Evolutionary conservation across 2,888 invertebrate species (phyloP), one percentile per base, ranked within the genome.

Genomic region (Atrina japonica): DNA sequence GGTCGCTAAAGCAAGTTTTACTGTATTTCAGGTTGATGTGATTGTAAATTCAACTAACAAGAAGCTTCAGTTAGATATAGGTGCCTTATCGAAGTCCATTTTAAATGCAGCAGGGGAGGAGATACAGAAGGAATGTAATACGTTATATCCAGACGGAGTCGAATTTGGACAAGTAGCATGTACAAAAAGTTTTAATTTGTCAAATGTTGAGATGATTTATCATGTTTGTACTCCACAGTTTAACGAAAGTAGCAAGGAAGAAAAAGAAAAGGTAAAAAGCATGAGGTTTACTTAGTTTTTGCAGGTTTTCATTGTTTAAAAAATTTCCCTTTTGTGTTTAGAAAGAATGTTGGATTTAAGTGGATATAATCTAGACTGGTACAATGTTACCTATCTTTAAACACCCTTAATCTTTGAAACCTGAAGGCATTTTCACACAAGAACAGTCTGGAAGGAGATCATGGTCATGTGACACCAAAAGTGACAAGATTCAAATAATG

Each of bases 11-110:
- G n/a, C n/a, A n/a, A n/a, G n/a, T n/a, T n/a, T n/a, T n/a, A n/a
- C n/a, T n/a, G n/a, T 5, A 18, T 61, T 2, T 14, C 35, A 61
- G 61, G 61, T 61, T 35, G 61, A 64, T 53, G 64, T 53, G n/a
- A 21, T 64, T 25, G 64, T 64, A 16, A 53, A 25, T 11, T 23
- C 49, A 25, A n/a, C 43, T 2, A 41, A 41, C 29, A 23, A 18
- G n/a, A 40, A 25, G 6, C 9, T 40, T 16, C 18, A 43, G 14
- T 43, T 53, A 21, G 43, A 43, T n/a, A 53, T n/a, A 9, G 53
- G 41, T 9, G 35, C 23, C 1, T 11, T 41, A 14, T 53, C 64
- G 11, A 43, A 5, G 25, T 40, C 23, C 16, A 64, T 64, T 14
- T 14, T 41, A 11, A 23, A 23, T 5, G 53, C 64, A 23, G 64